A percentile compares a stretch with the other conserved stretches of the same genome.
phyloP scores from a whole-genome alignment of 1,140 invertebrate species.

The Dendrolimus kikuchii region DNA sequence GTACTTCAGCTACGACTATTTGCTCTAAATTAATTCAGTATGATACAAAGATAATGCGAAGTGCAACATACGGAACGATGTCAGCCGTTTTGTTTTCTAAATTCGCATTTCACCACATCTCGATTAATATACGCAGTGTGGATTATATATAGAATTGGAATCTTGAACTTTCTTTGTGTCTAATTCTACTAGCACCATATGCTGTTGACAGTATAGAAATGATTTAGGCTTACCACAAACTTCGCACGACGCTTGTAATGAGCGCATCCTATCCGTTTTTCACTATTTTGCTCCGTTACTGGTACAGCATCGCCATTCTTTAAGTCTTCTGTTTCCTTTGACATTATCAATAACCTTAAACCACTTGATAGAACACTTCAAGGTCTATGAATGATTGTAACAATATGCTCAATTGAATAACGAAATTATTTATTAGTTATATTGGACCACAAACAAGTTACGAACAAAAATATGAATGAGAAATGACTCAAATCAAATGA shows the following conservation, averaged over 20 bases:
- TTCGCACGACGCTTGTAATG: slow-evolving; percentile 87
- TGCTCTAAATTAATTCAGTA: too few relatives aligned
- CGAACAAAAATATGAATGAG: too few relatives aligned
- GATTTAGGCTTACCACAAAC: slow-evolving; percentile 80
- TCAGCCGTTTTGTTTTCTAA: slow-evolving; percentile 48
- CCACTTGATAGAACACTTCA: slow-evolving; percentile 1
- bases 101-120: slow-evolving; percentile 36
- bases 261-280: slow-evolving; percentile 78
- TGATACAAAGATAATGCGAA: too few relatives aligned
- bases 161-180: slow-evolving; percentile 1
- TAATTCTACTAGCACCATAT: background rate
- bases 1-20: too few relatives aligned
- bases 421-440: too few relatives aligned
- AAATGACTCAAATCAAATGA: slow-evolving; percentile 9
- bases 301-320: slow-evolving; percentile 29
- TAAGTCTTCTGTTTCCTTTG: slow-evolving; percentile 32
- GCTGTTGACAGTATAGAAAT: background rate
- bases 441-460: too few relatives aligned
- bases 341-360: slow-evolving; percentile 24
- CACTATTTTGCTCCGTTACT: slow-evolving; percentile 29
- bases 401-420: slow-evolving; percentile 1
- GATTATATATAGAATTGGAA: slow-evolving; percentile 50
- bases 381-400: background rate
- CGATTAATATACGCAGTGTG: slow-evolving; percentile 30
- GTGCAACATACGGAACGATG: slow-evolving; percentile 31